Base-by-base conservation (phyloP, 2,797 vertebrate genomes). In the Brotula barbata region DNA sequence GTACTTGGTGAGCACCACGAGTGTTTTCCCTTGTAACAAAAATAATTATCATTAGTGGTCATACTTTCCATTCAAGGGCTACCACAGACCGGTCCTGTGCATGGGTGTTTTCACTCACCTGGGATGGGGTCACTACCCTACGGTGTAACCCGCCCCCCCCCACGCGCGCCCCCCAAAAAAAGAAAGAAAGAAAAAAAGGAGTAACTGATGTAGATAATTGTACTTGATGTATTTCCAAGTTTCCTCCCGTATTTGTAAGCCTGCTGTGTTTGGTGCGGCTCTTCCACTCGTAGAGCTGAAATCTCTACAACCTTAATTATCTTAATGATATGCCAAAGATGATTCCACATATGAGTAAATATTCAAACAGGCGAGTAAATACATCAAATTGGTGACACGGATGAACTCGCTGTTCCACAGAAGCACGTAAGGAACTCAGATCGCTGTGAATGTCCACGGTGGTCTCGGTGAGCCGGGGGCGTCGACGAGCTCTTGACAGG, bases 231-330 rank as follows among this genome's bases (percentile, higher is more conserved):
- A 81, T 51, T 78, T 7, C 62, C 80, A 84, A 88, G 88, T 89
- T 86, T 80, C 81, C 90, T 86, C 89, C 85, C 40, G 3, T n/a
- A n/a, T n/a, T 0, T 62, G 77, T 71, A 83, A 72, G 83, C 21
- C 78, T 54, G 81, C 60, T 83, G 78, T 83, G 87, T 77, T 89
- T 73, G 48, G 0, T 33, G 86, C 73, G 71, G 69, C 77, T 90
- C 85, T 91, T 92, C 81, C 82, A 66, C 56, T 82, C 78, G 89
- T 61, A 23, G 85, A 89, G 85, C 73, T 82, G 88, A 78, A 84
- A 91, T 85, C 90, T 86, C 87, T 81, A 85, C 39, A 6, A 84
- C 79, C 87, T 44, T 86, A 92, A 94, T 93, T 86, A 80, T 80
- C 78, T 81, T 81, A 90, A 81, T 90, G 74, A 87, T 84, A 87